Conservation (phyloP, 2,797 vertebrate species). For the Picus viridis region DNA sequence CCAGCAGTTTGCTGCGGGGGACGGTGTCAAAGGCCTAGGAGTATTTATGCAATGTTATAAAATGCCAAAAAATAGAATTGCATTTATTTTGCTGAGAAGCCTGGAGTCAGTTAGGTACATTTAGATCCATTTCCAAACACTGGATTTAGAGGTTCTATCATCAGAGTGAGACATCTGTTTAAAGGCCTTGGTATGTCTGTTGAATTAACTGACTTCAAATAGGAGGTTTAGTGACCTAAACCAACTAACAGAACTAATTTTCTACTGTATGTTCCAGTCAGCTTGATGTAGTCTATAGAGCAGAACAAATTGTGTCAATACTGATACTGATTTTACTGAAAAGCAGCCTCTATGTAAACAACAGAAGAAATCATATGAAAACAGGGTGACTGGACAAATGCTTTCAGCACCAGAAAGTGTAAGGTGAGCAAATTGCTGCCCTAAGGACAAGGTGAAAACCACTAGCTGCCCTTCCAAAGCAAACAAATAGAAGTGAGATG, state of each 20-base stretch:
- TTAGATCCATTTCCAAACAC: not conserved
- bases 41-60: not conserved
- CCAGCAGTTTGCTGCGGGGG: no score
- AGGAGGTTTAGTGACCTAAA: not conserved
- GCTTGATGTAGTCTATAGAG: not conserved
- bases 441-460: slow-evolving; percentile 67
- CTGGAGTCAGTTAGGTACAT: not conserved
- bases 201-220: not conserved
- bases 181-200: not conserved
- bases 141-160: not conserved
- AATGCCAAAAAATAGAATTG: not conserved
- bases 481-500: slow-evolving; percentile 9
- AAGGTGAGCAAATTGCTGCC: slow-evolving; percentile 53
- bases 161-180: not conserved
- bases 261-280: not conserved
- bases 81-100: not conserved
- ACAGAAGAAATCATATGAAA: not conserved
- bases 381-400: slow-evolving; percentile 10
- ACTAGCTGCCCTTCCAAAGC: not conserved
- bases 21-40: no score
- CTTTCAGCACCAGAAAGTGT: slow-evolving; percentile 45
- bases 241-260: not conserved
- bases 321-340: not conserved
- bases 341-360: not conserved
- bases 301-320: not conserved